phyloP scores from a whole-genome alignment of 1,140 invertebrate genomes.

The Ditylenchus dipsaci region DNA sequence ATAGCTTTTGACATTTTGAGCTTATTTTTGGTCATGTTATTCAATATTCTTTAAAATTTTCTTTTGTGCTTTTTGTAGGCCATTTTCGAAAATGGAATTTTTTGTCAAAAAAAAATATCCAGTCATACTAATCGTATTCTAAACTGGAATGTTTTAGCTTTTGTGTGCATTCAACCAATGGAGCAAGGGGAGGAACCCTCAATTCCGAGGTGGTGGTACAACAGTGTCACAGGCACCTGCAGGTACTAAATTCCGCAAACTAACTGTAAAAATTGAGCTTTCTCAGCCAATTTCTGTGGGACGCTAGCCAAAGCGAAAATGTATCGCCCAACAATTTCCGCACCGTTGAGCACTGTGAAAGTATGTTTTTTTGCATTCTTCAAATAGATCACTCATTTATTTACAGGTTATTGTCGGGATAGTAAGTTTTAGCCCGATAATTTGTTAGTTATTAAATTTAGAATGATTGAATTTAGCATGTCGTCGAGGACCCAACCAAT shows the following conservation, averaged over 20 bases:
- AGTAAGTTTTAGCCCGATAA: constrained; percentile 45
- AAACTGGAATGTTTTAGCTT: constrained; percentile 35
- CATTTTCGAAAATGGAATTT: no score
- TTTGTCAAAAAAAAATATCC: no score
- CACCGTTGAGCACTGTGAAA: constrained; percentile 53
- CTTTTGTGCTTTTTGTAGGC: no score
- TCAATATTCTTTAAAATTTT: no score
- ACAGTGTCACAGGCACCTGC: constrained; percentile 49
- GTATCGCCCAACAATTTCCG: constrained; percentile 56
- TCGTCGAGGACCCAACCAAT: constrained; percentile 46
- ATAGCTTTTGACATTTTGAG: no score
- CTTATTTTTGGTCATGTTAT: no score
- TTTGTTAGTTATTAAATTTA: background rate
- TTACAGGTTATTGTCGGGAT: constrained; percentile 45
- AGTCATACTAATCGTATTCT: no score
- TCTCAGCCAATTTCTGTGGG: constrained; percentile 55
- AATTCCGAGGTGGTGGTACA: constrained; percentile 54
- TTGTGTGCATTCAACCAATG: constrained; percentile 54
- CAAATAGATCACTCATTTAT: background rate
- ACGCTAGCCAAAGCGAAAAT: constrained; percentile 44
- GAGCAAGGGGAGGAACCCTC: constrained; percentile 56
- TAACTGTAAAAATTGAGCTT: no score
- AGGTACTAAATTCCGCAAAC: no score
- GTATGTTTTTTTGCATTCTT: background rate
- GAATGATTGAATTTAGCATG: constrained; percentile 43